Evolutionary conservation across 2,797 vertebrate species (phyloP), one percentile per base, ranked within the genome.

Genomic region (Enteromius unitaeniatus): DNA sequence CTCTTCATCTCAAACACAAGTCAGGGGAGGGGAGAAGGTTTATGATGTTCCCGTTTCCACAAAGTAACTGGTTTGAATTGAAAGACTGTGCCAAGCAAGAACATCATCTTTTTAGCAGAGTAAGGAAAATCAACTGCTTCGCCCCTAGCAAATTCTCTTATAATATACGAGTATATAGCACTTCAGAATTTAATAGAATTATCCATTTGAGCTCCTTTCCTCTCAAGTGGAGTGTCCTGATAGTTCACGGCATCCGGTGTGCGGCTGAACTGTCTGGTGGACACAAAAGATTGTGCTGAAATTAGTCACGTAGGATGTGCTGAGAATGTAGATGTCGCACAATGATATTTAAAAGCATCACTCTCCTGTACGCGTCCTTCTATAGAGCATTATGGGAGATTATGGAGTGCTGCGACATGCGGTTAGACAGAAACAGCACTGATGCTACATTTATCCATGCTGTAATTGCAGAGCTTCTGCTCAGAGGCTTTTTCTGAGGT

Each of bases 381-480:
- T 78, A 81, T 88, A 88, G 79, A 90, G 91, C 92, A 93, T 93
- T 93, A 93, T 55, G 86, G 84, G 82, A 92, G 92, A 93, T 94
- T 92, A 92, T 88, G 89, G 75, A 86, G 47, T 60, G 85, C 76
- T 86, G 84, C 69, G 55, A 73, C 69, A 73, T 49, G 65, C 80
- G 31, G 42, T 78, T 82, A 40, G 26, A 78, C 45, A 21, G 58
- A 74, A 74, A 65, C 68, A 82, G 49, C 68, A 70, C 53, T 21
- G 75, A 64, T 70, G 82, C 67, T 40, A 53, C 82, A 84, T 84
- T 84, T 78, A 72, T 70, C 75, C 75, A 62, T 53, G 76, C 40
- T 49, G 53, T 84, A 79, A 84, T 79, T 79, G 67, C 67, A 73
- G 26, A 60, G 53, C 42, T 49, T 73, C 28, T 49, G 21, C 76